Base-by-base conservation (phyloP, 2,888 invertebrate genomes). In the Trisateles emortualis region DNA sequence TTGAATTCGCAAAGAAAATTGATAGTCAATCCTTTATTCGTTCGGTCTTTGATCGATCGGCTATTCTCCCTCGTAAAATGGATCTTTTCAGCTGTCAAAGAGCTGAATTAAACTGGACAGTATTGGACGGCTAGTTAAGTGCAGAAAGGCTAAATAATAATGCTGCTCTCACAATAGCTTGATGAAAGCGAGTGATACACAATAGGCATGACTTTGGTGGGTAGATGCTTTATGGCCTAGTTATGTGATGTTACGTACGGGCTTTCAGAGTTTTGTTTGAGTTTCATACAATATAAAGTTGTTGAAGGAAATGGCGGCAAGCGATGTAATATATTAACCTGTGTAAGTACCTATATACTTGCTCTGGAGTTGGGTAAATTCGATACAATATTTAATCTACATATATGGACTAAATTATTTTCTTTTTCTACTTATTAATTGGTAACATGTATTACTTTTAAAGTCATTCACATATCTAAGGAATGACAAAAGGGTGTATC, bases 21-120 rank as follows among this genome's bases (percentile, higher is more conserved):
- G 72, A 64, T 66, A 66, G 66, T 49, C 55, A 30, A 49, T 54
- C 64, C 59, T 62, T 68, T 70, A 64, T 67, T 57, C 68, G 56
- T 44, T 43, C 43, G 45, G 52, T 54, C 59, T 61, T 74, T 81
- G 79, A 82, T 81, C 74, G 79, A 81, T 81, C 70, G 71, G 59
- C 70, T 67, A 76, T 76, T 78, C 73, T 74, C 39, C 63, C 54
- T 59, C 58, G 64, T 68, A 73, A 73, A 78, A 79, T 71, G 75
- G 72, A 78, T 82, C 83, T 68, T 86, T 86, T 86, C 81, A 83
- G 74, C 83, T 86, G 86, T 87, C 87, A 70, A 61, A 54, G 61
- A 51, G 60, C 72, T 78, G 80, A 80, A 81, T 81, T 80, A 86
- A 78, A 75, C 67, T 67, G 75, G 71, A 68, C 76, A 72, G 75